Conservation (phyloP, 2,888 invertebrate species). For the Cataglyphis livida region DNA sequence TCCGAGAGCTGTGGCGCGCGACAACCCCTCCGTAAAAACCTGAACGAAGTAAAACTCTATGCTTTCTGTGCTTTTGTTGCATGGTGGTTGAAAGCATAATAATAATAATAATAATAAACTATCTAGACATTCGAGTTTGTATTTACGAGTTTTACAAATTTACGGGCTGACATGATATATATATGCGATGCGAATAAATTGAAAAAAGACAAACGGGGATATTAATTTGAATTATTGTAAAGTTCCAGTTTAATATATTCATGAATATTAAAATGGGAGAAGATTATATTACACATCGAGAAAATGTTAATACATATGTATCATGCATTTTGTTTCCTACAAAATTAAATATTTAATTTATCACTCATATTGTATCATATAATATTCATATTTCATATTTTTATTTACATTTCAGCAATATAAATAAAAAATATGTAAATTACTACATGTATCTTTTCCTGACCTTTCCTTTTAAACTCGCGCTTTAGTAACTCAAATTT, state of each 20-base stretch:
- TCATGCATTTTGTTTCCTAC: background rate
- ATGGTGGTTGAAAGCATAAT: background rate
- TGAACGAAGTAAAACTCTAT: background rate
- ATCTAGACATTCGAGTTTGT: background rate
- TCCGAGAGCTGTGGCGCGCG: background rate
- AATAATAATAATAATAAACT: background rate
- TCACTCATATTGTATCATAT: background rate
- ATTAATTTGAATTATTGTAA: background rate
- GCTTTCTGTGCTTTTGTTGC: background rate
- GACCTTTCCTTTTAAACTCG: background rate
- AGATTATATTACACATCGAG: background rate
- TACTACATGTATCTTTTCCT: background rate
- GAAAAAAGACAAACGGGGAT: background rate
- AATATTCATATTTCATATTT: background rate
- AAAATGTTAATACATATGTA: background rate
- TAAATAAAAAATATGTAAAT: background rate
- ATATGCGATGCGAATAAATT: background rate
- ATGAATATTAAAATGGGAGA: background rate
- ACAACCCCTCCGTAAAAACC: background rate
- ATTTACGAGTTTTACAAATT: background rate
- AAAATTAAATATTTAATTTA: constrained; percentile 5
- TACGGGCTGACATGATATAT: background rate
- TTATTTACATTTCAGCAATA: background rate
- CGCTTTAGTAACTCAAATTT: background rate
- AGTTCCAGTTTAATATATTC: background rate